Conservation (phyloP, 2,113 vertebrate species). For the Aviceda subcristata region DNA sequence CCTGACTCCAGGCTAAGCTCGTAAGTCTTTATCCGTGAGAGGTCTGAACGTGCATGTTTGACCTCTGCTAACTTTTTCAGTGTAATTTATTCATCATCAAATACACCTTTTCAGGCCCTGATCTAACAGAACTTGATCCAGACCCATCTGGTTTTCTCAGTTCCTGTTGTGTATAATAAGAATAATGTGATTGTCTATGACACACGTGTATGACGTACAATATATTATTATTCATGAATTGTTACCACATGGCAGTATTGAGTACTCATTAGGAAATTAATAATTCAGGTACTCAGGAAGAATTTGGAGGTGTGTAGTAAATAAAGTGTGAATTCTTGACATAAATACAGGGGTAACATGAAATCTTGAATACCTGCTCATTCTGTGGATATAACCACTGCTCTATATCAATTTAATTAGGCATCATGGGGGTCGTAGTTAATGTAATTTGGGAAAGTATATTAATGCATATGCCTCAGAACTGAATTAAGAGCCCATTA, state of each 20-base stretch:
- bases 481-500: not conserved
- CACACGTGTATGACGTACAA: not conserved
- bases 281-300: not conserved
- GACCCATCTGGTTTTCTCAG: not conserved
- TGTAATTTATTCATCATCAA: not conserved
- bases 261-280: not conserved
- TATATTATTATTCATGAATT: not conserved
- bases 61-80: not conserved
- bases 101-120: not conserved
- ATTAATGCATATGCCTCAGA: not conserved
- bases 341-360: not conserved
- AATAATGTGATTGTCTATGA: not conserved
- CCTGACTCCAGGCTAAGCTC: not conserved
- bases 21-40: fast-evolving
- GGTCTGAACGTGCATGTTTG: not conserved
- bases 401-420: not conserved
- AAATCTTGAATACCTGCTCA: not conserved
- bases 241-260: not conserved
- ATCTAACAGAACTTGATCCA: not conserved
- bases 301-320: not conserved
- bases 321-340: not conserved
- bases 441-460: not conserved
- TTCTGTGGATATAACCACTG: not conserved
- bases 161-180: not conserved
- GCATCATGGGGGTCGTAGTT: not conserved